Base-by-base conservation (phyloP, 1,140 invertebrate species). In the Dufourea novaeangliae region DNA sequence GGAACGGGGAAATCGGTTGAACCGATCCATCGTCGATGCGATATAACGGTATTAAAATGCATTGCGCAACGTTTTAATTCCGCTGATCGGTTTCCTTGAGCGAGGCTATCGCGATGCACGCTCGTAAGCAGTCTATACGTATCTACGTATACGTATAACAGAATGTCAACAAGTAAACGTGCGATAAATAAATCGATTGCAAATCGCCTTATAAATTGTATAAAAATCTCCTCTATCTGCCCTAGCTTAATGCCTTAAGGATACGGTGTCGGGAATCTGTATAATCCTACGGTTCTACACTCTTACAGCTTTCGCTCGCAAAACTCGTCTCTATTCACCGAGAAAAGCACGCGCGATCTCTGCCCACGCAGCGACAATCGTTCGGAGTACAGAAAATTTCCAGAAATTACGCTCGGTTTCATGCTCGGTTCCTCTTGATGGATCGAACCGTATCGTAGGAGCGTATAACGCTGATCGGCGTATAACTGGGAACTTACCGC, bases 181-280 rank as follows among this genome's bases (percentile, higher is more conserved):
- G 80, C 78, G 78, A 80, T 79, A 86, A 88, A 88, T 84, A 75
- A 87, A 79, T 86, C 67, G 63, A 78, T 74, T 59, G 80, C 76
- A 70, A 79, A 80, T 87, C 69, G 59, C 72, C 70, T 87, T 86
- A 86, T 85, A 86, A 88, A 84, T 88, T 68, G 86, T 88, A 88
- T 87, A 86, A 88, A 88, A 88, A 87, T 84, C 59, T 79, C 50
- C 66, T 75, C 83, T 78, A 79, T 84, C 68, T 68, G 77, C 52
- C n/a, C 85, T 86, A 86, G 66, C 82, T 84, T 86, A 68, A 77
- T 77, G 79, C 50, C 79, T 77, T 85, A 85, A 70, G 66, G 67
- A n/a, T 85, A 84, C 52, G 64, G 32, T 84, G 39, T 83, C 29
- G 68, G 69, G 81, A 77, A 83, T 84, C 80, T 66, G 56, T 83